A percentile compares a stretch with the other conserved stretches of the same genome.
Conservation (phyloP, 2,113 vertebrate species). For the Euleptes europaea region DNA sequence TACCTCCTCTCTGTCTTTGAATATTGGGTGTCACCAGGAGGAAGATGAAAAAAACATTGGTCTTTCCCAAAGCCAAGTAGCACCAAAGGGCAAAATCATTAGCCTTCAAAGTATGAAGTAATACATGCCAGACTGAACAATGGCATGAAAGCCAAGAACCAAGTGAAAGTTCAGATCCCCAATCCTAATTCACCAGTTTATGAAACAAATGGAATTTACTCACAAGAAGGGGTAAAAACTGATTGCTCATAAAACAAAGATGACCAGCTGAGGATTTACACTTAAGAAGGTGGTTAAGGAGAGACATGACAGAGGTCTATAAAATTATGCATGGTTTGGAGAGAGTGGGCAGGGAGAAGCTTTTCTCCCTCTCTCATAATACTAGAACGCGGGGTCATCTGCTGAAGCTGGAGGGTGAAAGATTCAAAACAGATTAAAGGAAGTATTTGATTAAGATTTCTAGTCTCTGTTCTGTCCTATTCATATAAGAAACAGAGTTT, state of each 20-base stretch:
- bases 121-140: background rate
- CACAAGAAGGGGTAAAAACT: no score
- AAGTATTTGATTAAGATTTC: no score
- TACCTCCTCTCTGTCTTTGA: background rate
- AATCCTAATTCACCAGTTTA: background rate
- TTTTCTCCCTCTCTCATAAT: no score
- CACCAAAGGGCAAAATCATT: constrained; percentile 7
- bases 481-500: background rate
- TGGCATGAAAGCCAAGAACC: background rate
- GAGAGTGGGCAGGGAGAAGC: no score
- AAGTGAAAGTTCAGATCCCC: background rate
- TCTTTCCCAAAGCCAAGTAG: background rate
- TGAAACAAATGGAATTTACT: background rate
- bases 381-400: no score
- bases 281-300: background rate
- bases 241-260: background rate
- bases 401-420: no score
- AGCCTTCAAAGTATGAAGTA: background rate
- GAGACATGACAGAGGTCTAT: no score
- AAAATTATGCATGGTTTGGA: no score
- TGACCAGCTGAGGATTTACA: background rate
- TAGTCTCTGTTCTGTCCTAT: background rate
- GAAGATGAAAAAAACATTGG: background rate
- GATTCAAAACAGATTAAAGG: no score
- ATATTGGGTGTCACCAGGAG: background rate